These are phyloP conservation scores for Ormyrus nitidulus DNA, from an alignment of 2,888 invertebrate genomes.

Conservation along the genomic window DNA sequence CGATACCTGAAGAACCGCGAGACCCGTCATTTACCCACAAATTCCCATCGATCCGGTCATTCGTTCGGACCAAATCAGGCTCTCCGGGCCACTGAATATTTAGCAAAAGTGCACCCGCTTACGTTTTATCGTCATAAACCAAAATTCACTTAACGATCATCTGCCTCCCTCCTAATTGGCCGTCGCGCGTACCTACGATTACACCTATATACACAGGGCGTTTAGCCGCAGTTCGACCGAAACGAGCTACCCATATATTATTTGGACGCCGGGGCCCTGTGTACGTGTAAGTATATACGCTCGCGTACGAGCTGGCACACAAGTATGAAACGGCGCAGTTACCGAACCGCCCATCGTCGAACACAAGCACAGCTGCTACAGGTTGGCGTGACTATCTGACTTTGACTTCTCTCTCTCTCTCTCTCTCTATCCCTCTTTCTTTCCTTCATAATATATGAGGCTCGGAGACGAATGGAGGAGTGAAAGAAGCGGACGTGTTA, in stretches of 20 bases:
- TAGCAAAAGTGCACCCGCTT: too few relatives aligned
- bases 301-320: neutral
- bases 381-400: conserved; percentile 25
- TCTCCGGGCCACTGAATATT: too few relatives aligned
- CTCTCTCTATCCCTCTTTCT: too few relatives aligned
- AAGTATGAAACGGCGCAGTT: conserved; percentile 3
- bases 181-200: too few relatives aligned
- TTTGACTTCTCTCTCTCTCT: neutral
- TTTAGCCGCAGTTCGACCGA: neutral
- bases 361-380: neutral
- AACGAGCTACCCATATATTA: neutral
- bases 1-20: too few relatives aligned
- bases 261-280: neutral
- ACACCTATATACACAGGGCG: neutral
- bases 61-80: too few relatives aligned
- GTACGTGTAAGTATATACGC: neutral
- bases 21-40: too few relatives aligned
- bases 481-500: too few relatives aligned
- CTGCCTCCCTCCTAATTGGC: neutral
- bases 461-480: too few relatives aligned
- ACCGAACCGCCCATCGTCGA: neutral
- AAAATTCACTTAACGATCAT: neutral
- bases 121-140: neutral
- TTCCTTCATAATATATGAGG: neutral
- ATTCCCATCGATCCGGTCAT: too few relatives aligned